Conservation (phyloP, 2,113 vertebrate genomes). For the Chloebia gouldiae region DNA sequence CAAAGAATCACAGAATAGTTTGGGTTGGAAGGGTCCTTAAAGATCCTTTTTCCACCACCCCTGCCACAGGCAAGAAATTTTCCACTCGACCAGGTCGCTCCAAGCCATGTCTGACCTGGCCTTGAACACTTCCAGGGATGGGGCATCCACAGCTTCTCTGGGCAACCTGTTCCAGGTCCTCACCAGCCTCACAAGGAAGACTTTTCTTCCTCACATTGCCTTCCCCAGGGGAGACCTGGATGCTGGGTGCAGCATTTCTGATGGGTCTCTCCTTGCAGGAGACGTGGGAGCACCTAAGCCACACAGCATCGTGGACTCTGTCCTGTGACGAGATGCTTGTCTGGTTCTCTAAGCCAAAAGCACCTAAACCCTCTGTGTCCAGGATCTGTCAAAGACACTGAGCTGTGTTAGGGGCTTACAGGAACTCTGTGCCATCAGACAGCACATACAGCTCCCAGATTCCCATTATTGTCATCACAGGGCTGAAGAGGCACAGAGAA, state of each 20-base stretch:
- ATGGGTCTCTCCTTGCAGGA: background rate
- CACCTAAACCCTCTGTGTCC: rapidly evolving
- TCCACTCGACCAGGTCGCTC: background rate
- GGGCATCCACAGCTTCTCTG: background rate
- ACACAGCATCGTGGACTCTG: rapidly evolving
- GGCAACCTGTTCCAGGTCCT: background rate
- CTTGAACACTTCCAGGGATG: background rate
- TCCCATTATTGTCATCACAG: rapidly evolving
- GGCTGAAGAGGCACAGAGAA: background rate
- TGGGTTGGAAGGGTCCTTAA: background rate
- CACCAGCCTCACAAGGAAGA: background rate
- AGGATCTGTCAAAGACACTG: rapidly evolving
- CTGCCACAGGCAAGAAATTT: background rate
- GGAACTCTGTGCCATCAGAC: background rate
- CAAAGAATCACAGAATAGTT: background rate
- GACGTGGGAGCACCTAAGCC: rapidly evolving
- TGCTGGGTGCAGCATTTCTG: rapidly evolving
- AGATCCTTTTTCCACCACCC: background rate
- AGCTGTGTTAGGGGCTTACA: background rate
- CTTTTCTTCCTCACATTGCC: background rate
- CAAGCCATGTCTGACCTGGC: background rate
- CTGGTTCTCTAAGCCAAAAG: background rate
- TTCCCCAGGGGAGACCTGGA: background rate
- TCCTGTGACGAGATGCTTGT: rapidly evolving
- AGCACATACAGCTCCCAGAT: background rate